Percentiles rank a stretch among this genome's conserved stretches.
Evolutionary conservation across 2,113 vertebrate genomes (phyloP).

Genomic region (Sakesphorus luctuosus): DNA sequence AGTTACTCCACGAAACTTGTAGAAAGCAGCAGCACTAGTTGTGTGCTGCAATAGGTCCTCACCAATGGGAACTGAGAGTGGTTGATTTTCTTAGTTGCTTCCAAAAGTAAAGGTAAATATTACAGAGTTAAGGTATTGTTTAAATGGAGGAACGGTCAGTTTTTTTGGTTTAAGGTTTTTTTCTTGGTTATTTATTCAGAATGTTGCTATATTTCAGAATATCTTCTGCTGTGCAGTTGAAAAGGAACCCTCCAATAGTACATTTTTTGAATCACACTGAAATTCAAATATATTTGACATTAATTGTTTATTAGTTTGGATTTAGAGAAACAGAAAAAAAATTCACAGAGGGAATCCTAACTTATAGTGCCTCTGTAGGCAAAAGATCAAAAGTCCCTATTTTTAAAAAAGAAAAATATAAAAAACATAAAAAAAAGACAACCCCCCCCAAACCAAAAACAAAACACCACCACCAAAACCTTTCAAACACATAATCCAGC

Average conservation of each 20-base stretch:
- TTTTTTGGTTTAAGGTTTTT: background rate
- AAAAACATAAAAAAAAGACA: too few species aligned
- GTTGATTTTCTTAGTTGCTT: background rate
- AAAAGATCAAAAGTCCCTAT: background rate
- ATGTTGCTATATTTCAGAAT: background rate
- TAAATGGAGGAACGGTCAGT: accelerated
- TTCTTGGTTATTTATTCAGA: background rate
- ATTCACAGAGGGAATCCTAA: background rate
- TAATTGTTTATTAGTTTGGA: background rate
- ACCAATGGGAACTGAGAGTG: accelerated
- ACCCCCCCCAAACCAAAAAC: too few species aligned
- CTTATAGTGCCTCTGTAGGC: background rate
- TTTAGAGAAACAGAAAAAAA: background rate
- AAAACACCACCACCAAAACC: background rate
- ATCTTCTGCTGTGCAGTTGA: background rate
- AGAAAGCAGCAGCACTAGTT: background rate
- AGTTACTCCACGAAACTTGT: background rate
- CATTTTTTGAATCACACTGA: background rate
- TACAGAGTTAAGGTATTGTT: background rate
- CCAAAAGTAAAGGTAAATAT: background rate
- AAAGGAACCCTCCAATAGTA: background rate
- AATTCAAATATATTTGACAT: background rate
- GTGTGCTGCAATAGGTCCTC: background rate
- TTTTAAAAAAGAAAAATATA: background rate
- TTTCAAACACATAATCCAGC: background rate